Percentiles rank a stretch among this genome's conserved stretches.
These are phyloP conservation scores for Drosophila leontia DNA, from an alignment of 1,140 invertebrate genomes.

Conservation along the genomic window DNA sequence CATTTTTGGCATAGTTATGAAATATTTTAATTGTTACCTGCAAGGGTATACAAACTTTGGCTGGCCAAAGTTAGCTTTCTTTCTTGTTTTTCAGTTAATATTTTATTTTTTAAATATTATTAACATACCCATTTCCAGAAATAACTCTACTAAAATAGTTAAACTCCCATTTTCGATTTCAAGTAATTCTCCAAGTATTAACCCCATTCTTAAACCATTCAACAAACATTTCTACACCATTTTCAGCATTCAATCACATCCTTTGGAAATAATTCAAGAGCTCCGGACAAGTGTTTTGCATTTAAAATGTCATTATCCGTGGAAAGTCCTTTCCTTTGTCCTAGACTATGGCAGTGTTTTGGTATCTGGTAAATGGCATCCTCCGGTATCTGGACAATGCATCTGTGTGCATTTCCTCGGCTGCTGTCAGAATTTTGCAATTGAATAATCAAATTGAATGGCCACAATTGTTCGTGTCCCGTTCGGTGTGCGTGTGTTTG, in stretches of 20 bases:
- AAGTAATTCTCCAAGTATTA: background rate
- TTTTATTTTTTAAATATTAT: too few relatives aligned
- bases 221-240: background rate
- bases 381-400: conserved; percentile 56
- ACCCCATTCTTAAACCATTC: background rate
- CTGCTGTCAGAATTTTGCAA: conserved; percentile 72
- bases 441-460: conserved; percentile 77
- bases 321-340: conserved; percentile 11
- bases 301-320: conserved; percentile 72
- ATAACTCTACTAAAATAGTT: too few relatives aligned
- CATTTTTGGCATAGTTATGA: too few relatives aligned
- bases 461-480: conserved; percentile 42
- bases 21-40: too few relatives aligned
- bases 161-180: too few relatives aligned
- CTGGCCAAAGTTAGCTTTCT: too few relatives aligned
- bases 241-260: background rate
- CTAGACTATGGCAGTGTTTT: background rate
- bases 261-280: conserved; percentile 41
- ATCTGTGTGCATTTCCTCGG: conserved; percentile 65
- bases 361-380: conserved; percentile 28
- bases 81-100: too few relatives aligned
- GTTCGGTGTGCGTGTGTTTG: conserved; percentile 16
- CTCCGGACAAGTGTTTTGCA: conserved; percentile 50
- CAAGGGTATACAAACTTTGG: too few relatives aligned
- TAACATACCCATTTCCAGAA: background rate